Evolutionary conservation across 2,888 invertebrate species (phyloP).

Genomic region (Hyposoter didymator): DNA sequence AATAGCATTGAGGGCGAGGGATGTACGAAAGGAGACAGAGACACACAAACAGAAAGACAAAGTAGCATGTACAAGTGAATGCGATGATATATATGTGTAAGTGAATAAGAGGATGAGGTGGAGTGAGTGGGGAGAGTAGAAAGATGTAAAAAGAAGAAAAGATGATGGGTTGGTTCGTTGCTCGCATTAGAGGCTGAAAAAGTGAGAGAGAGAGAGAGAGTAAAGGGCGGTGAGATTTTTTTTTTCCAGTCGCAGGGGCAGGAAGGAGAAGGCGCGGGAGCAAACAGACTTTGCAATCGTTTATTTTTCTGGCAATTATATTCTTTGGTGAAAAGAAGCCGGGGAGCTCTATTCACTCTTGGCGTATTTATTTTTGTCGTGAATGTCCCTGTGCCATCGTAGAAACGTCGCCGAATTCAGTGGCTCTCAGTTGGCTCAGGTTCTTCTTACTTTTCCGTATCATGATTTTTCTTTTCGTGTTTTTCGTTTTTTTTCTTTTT

Average conservation of each 20-base stretch:
- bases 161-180: slow-evolving; percentile 38
- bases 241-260: slow-evolving; percentile 39
- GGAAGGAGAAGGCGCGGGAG: slow-evolving; percentile 73
- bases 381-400: slow-evolving; percentile 70
- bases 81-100: slow-evolving; percentile 40
- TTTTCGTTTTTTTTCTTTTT: too few species aligned
- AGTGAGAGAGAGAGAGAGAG: slow-evolving; percentile 25
- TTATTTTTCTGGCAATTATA: slow-evolving; percentile 84
- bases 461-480: background rate
- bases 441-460: background rate
- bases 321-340: slow-evolving; percentile 80
- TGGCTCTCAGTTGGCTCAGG: slow-evolving; percentile 57
- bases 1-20: slow-evolving; percentile 26
- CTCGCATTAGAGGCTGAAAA: slow-evolving; percentile 29
- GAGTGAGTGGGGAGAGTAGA: slow-evolving; percentile 21
- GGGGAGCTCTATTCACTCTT: slow-evolving; percentile 77
- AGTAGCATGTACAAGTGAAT: slow-evolving; percentile 32
- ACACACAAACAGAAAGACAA: slow-evolving; percentile 50
- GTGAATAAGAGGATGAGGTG: slow-evolving; percentile 39
- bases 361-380: slow-evolving; percentile 79
- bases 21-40: slow-evolving; percentile 45
- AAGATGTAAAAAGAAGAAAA: slow-evolving; percentile 33
- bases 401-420: slow-evolving; percentile 62
- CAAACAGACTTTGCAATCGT: slow-evolving; percentile 81
- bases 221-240: slow-evolving; percentile 39